phyloP scores from a whole-genome alignment of 37 sponge, comb jelly and placozoan species.

The Haliclona indistincta region DNA sequence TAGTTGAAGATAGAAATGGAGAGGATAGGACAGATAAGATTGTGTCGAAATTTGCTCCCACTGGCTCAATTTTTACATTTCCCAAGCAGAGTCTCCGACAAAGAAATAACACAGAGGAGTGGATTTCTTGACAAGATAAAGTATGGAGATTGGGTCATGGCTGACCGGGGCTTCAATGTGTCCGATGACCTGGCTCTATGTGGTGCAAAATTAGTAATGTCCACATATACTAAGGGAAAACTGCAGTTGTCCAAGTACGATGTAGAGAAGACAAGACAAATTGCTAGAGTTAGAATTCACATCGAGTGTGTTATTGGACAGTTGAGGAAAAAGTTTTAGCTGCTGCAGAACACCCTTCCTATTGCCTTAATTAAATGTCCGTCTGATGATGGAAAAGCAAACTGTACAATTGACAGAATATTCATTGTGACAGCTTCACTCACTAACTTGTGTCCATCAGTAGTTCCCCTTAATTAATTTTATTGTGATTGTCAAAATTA shows the following conservation, averaged over 20 bases:
- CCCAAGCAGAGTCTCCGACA: slow-evolving; percentile 37
- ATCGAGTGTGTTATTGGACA: slow-evolving; percentile 36
- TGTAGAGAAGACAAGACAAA: slow-evolving; percentile 26
- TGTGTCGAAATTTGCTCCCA: no score
- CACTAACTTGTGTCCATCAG: slow-evolving; percentile 3
- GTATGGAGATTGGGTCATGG: slow-evolving; percentile 17
- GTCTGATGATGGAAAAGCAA: slow-evolving; percentile 4
- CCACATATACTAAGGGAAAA: slow-evolving; percentile 35
- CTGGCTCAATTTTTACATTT: no score
- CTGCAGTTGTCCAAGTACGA: slow-evolving; percentile 23
- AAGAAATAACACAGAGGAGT: slow-evolving; percentile 18
- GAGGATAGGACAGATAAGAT: no score
- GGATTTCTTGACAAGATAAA: slow-evolving; percentile 24
- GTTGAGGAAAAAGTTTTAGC: slow-evolving; percentile 35
- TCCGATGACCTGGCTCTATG: slow-evolving; percentile 20
- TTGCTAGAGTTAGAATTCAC: slow-evolving; percentile 24
- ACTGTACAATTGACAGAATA: slow-evolving; percentile 47
- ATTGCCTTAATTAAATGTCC: slow-evolving; percentile 31
- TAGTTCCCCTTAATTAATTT: no score
- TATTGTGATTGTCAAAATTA: no score
- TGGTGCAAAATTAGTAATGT: slow-evolving; percentile 21
- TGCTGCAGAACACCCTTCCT: slow-evolving; percentile 40
- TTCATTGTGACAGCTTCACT: slow-evolving; percentile 18
- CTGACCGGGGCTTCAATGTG: slow-evolving; percentile 25
- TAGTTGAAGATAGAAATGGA: no score